Conservation (phyloP, 2,888 invertebrate genomes). For the Pyrrhia umbra region DNA sequence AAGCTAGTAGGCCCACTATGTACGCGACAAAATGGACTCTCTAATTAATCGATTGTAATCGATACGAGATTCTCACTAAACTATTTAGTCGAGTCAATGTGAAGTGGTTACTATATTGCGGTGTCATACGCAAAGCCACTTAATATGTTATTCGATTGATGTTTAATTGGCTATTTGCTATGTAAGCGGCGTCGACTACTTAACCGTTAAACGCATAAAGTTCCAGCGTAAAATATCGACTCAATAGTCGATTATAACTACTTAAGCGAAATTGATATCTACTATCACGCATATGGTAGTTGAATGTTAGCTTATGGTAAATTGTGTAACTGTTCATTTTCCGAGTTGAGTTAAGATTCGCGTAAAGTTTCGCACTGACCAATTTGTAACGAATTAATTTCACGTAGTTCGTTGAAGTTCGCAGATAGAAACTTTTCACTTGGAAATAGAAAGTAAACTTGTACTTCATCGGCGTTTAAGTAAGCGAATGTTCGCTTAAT, state of each 20-base stretch:
- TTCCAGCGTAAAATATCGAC: slow-evolving; percentile 13
- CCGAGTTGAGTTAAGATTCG: slow-evolving; percentile 30
- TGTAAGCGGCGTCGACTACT: slow-evolving; percentile 14
- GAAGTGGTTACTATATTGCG: slow-evolving; percentile 31
- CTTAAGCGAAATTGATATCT: slow-evolving; percentile 17
- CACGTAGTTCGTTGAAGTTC: slow-evolving; percentile 36
- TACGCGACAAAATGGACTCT: slow-evolving; percentile 25
- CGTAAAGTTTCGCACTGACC: slow-evolving; percentile 51
- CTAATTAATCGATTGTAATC: slow-evolving; percentile 16
- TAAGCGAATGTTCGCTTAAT: slow-evolving; percentile 50
- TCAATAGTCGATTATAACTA: slow-evolving; percentile 7
- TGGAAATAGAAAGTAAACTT: slow-evolving; percentile 29
- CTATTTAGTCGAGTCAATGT: slow-evolving; percentile 38
- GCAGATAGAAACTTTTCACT: slow-evolving; percentile 43
- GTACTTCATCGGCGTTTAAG: slow-evolving; percentile 31
- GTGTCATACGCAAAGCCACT: slow-evolving; percentile 13
- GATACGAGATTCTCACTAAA: slow-evolving; percentile 31
- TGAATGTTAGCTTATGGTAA: slow-evolving; percentile 25
- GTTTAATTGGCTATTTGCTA: slow-evolving; percentile 34
- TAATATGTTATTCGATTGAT: slow-evolving; percentile 17
- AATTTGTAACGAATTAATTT: slow-evolving; percentile 41
- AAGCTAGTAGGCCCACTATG: slow-evolving; percentile 33
- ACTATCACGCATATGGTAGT: slow-evolving; percentile 23
- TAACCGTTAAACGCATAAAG: slow-evolving; percentile 8
- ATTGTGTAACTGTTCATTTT: slow-evolving; percentile 18